Conservation (phyloP, 2,888 invertebrate species). For the Ormyrus pomaceus region DNA sequence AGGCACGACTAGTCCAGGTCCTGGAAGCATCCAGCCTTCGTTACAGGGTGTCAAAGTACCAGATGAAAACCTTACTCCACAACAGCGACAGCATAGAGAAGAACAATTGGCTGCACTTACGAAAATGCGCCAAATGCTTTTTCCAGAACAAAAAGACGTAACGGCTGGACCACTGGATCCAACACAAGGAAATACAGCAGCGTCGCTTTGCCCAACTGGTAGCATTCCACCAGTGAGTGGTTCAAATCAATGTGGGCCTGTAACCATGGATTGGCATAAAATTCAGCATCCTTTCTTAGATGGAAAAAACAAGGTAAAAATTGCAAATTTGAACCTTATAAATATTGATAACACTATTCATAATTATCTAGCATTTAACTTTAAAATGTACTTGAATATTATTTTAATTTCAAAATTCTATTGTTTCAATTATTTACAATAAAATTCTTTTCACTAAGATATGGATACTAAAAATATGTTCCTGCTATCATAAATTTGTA, state of each 20-base stretch:
- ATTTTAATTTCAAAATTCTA: too few species aligned
- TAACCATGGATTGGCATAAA: constrained; percentile 91
- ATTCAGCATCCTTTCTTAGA: constrained; percentile 92
- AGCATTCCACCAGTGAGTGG: constrained; percentile 69
- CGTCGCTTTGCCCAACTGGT: constrained; percentile 66
- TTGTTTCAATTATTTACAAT: too few species aligned
- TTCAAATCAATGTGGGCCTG: constrained; percentile 72
- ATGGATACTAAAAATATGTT: too few species aligned
- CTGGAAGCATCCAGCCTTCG: constrained; percentile 79
- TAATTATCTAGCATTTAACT: too few species aligned
- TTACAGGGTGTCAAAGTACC: constrained; percentile 91
- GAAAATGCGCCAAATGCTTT: constrained; percentile 95
- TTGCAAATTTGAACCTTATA: neutral
- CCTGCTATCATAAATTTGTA: too few species aligned
- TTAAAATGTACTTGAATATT: too few species aligned
- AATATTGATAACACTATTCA: neutral
- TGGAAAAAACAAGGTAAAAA: constrained; percentile 79
- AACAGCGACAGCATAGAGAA: constrained; percentile 95
- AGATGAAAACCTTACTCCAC: constrained; percentile 96
- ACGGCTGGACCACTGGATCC: constrained; percentile 70
- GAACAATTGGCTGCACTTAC: constrained; percentile 93
- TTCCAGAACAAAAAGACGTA: constrained; percentile 84
- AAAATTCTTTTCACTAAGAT: too few species aligned
- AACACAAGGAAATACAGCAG: constrained; percentile 67
- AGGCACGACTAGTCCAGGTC: constrained; percentile 78